Percentiles rank a stretch among this genome's conserved stretches.
These are phyloP conservation scores for Corvus cornix DNA, from an alignment of 2,113 vertebrate species.

Conservation along the genomic window DNA sequence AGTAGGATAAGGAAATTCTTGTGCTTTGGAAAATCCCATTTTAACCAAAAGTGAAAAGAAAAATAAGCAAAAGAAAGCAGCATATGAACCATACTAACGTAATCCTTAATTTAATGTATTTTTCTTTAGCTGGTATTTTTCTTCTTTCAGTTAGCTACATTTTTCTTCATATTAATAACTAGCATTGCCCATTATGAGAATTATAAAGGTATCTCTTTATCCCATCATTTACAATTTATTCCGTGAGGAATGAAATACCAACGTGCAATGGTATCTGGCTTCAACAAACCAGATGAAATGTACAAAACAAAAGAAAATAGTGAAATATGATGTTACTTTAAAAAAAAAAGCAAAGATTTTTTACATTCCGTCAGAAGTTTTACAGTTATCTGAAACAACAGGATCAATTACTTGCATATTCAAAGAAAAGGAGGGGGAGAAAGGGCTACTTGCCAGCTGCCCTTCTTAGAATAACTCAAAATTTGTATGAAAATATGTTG, in stretches of 20 bases:
- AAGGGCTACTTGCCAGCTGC: background rate
- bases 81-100: background rate
- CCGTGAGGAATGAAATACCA: background rate
- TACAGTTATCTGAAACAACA: background rate
- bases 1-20: background rate
- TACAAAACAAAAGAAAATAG: background rate
- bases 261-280: background rate
- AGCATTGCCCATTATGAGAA: background rate
- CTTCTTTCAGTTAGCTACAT: background rate
- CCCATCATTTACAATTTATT: background rate
- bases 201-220: background rate
- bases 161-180: background rate
- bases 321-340: background rate
- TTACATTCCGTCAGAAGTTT: background rate
- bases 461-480: background rate
- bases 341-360: background rate
- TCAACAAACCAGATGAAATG: background rate
- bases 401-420: background rate
- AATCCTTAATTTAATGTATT: background rate
- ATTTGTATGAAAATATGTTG: background rate
- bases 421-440: background rate
- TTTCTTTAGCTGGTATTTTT: background rate
- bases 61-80: background rate
- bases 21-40: background rate
- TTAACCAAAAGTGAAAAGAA: conserved; percentile 24